phyloP scores from a whole-genome alignment of 2,113 vertebrate species.

The Seriola rivoliana region DNA sequence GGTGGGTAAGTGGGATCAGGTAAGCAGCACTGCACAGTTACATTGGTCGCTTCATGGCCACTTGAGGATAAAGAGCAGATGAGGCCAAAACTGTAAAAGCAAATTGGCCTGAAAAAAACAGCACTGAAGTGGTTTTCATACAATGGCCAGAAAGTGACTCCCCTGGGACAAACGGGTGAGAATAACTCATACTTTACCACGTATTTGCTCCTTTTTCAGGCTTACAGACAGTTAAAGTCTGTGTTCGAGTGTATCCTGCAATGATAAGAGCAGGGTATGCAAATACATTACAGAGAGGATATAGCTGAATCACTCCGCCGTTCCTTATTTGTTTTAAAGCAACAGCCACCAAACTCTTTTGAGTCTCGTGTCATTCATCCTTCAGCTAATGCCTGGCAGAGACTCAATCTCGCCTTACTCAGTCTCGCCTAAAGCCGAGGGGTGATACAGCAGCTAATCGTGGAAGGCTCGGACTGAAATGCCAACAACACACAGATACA shows the following conservation, averaged over 20 bases:
- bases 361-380: constrained; percentile 46
- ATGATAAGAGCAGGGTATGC: constrained; percentile 64
- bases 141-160: constrained; percentile 61
- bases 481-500: constrained; percentile 28
- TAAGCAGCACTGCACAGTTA: constrained; percentile 18
- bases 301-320: not conserved
- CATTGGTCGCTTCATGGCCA: constrained; percentile 62
- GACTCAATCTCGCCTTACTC: constrained; percentile 62
- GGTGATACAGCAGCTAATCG: constrained; percentile 35
- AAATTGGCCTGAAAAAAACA: not conserved
- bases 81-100: constrained; percentile 11
- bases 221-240: constrained; percentile 67
- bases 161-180: constrained; percentile 28
- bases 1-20: constrained; percentile 5
- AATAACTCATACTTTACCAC: constrained; percentile 69
- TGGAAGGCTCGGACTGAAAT: constrained; percentile 5
- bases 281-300: constrained; percentile 19
- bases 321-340: not conserved
- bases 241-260: constrained; percentile 66
- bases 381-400: constrained; percentile 59
- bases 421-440: constrained; percentile 45
- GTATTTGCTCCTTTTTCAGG: constrained; percentile 52
- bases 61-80: constrained; percentile 32
- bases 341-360: not conserved
- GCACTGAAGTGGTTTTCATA: not conserved